Evolutionary conservation across 1,140 invertebrate genomes (phyloP), one percentile per base, ranked within the genome.

Genomic region (Drosophila rhopaloa): DNA sequence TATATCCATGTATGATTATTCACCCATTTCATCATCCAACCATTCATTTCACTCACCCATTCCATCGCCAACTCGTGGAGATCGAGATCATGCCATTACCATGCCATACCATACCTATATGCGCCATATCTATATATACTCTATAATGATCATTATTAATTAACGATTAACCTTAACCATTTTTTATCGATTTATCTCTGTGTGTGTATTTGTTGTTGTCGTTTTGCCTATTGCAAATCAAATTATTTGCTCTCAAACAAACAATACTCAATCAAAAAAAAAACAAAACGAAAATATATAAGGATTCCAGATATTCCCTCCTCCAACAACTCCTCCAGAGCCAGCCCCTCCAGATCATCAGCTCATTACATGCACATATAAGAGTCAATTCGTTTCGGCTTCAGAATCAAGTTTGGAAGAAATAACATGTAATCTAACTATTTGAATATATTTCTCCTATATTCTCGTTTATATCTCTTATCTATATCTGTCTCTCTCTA

Each of bases 301-400:
- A 95, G 96, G 96, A 89, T 96, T 97, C 92, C 95, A 96, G 92
- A 96, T 96, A 59, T 97, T 96, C 91, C 96, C 96, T 75, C 96
- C 95, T 71, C 95, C 96, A 48, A 96, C 95, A 76, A 96, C 96
- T 61, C 96, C 96, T 38, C 96, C 96, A 51, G 96, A 97, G 93
- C 96, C 96, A 68, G 96, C 96, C 56, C 96, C 96, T 66, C 96
- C 96, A 65, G 96, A 97, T 92, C 95, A 96, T 90, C 94, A 94
- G 79, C 93, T 94, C 93, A 91, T 92, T 81, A 90, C 91, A 79
- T 92, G 91, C 75, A 91, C 92, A 86, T 92, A 92, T 88, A 92
- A 92, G 86, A 89, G 91, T 88, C 91, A 92, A 85, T 92, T 92
- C 76, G 92, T 94, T 76, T 93, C 93, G 70, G 94, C 94, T 78